A percentile compares a stretch with the other conserved stretches of the same genome.
These are phyloP conservation scores for Pseudanteris insignis DNA, from an alignment of 2,888 invertebrate genomes.

Conservation along the genomic window DNA sequence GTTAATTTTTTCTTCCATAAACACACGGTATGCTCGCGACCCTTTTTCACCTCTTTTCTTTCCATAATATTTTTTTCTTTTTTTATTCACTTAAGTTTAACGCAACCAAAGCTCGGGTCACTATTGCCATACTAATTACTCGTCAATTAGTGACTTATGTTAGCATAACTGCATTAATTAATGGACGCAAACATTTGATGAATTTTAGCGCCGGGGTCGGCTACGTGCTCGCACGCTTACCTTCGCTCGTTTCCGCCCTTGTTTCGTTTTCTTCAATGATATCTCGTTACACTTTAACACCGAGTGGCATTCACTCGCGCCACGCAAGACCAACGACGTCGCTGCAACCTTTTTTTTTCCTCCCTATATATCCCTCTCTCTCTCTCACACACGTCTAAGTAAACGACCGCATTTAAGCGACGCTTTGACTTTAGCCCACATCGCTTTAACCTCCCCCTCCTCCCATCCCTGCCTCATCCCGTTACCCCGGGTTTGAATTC, in stretches of 20 bases:
- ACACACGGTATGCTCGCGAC: conserved; percentile 14
- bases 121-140: conserved; percentile 60
- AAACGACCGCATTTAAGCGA: conserved; percentile 40
- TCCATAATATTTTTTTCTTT: too few species aligned
- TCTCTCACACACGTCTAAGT: conserved; percentile 45
- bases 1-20: conserved; percentile 31
- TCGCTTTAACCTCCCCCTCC: too few species aligned
- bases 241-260: conserved; percentile 14
- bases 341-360: conserved; percentile 34
- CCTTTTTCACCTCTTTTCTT: conserved; percentile 8
- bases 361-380: too few species aligned
- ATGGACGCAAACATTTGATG: conserved; percentile 58
- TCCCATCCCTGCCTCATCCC: too few species aligned
- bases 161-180: conserved; percentile 63
- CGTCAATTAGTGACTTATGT: conserved; percentile 63
- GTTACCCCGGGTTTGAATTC: too few species aligned
- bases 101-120: conserved; percentile 51
- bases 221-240: conserved; percentile 4
- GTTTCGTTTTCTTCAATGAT: conserved; percentile 50
- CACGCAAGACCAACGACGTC: conserved; percentile 21
- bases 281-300: conserved; percentile 48
- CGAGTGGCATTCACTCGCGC: conserved; percentile 42
- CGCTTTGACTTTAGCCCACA: conserved; percentile 12
- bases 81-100: conserved; percentile 28
- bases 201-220: conserved; percentile 38